A percentile compares a stretch with the other conserved stretches of the same genome.
Conservation (phyloP, 37 sponge, comb jelly and placozoan genomes). For the Haliclona indistincta region DNA sequence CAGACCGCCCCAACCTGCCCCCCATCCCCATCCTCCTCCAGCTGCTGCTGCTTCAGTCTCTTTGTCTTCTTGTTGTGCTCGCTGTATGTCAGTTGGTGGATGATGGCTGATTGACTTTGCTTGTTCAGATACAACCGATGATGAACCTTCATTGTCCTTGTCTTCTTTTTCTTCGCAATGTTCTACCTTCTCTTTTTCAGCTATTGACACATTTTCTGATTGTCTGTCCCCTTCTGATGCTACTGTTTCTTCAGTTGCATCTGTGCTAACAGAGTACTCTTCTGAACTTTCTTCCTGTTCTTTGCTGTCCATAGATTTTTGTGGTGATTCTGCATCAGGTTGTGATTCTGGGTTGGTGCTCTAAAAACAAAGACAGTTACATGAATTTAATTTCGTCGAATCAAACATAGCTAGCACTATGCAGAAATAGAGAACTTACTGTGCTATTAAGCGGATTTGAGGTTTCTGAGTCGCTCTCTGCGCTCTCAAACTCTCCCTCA, state of each 20-base stretch:
- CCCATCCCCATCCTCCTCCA: slow-evolving; percentile 41
- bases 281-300: too few species aligned
- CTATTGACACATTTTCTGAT: background rate
- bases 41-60: background rate
- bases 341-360: too few species aligned
- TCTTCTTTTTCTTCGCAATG: background rate
- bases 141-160: background rate
- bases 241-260: too few species aligned
- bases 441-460: background rate
- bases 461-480: slow-evolving; percentile 58
- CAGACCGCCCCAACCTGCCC: slow-evolving; percentile 54
- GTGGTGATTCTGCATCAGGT: too few species aligned
- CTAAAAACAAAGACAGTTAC: too few species aligned
- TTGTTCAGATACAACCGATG: background rate
- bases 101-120: background rate
- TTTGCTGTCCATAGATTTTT: too few species aligned
- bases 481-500: slow-evolving; percentile 72
- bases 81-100: background rate
- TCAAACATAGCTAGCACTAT: too few species aligned
- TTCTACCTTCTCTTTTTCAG: background rate
- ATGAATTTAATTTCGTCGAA: too few species aligned
- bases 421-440: background rate
- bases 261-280: too few species aligned
- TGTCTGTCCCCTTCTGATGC: too few species aligned
- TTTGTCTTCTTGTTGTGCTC: background rate